Evolutionary conservation across 2,113 vertebrate species (phyloP), one percentile per base, ranked within the genome.

Genomic region (Hemichromis elongatus): DNA sequence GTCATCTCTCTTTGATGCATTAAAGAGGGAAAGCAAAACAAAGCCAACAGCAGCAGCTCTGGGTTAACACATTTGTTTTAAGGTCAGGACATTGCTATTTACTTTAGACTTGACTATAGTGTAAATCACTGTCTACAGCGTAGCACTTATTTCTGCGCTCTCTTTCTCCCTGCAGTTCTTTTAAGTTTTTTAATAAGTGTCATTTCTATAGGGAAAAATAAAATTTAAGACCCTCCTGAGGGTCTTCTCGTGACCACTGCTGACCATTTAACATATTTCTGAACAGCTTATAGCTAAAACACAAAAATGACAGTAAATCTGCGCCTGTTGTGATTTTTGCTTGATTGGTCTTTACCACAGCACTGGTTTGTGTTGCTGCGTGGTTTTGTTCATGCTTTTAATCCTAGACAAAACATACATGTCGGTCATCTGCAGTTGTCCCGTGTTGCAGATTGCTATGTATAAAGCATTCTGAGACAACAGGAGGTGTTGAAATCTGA

Each of bases 11-110:
- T 9, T 13, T 45, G 28, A 78, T 45, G 9, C 24, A 37, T 57
- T 16, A 2, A 18, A n/a, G 61, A 24, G 26, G 40, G n/a, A 19
- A 21, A 30, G 13, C 59, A 30, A 53, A 77, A 70, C 77, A 80
- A 81, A 75, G 82, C 86, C 89, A 89, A 53, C 91, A 86, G 84
- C 87, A 85, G 40, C 9, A 81, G 83, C 83, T 82, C 54, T 45
- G 59, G 5, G 24, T 10, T 24, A 40, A 1, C 40, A 47, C 47
- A 47, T 70, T 45, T 45, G 37, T 4, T 47, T 73, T 26, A 47
- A 73, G 42, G 24, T 28, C 24, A 5, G 68, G 68, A 12, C 3
- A 45, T 47, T 73, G 13, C 14, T 2, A 18, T 73, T 73, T 73
- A 47, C 16, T 75, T 30, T 50, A 75, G 3, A 28, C 24, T 50